These are phyloP conservation scores for Amphipoea oculea DNA, from an alignment of 2,888 invertebrate species.

Conservation along the genomic window DNA sequence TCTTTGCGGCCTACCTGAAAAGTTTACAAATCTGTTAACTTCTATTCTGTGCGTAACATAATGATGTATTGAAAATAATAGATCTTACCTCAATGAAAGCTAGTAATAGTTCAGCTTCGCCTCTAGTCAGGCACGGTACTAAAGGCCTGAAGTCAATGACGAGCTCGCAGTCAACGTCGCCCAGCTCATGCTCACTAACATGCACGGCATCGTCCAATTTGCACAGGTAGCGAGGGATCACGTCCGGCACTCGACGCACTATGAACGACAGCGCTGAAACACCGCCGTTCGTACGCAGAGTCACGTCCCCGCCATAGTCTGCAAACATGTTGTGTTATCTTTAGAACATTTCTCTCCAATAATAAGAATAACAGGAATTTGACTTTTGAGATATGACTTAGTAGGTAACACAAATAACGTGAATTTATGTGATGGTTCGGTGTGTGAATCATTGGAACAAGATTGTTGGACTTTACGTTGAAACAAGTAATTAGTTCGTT, in stretches of 20 bases:
- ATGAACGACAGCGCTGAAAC: slow-evolving; percentile 95
- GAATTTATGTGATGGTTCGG: slow-evolving; percentile 37
- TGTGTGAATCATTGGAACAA: slow-evolving; percentile 48
- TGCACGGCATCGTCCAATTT: slow-evolving; percentile 94
- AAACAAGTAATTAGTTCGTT: slow-evolving; percentile 44
- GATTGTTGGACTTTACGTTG: slow-evolving; percentile 29
- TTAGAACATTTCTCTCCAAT: slow-evolving; percentile 24
- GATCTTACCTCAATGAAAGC: slow-evolving; percentile 92
- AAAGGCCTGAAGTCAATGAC: slow-evolving; percentile 91
- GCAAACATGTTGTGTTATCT: slow-evolving; percentile 55
- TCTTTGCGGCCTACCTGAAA: slow-evolving; percentile 93
- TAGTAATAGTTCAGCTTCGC: slow-evolving; percentile 93
- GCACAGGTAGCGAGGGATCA: slow-evolving; percentile 92
- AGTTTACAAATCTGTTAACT: neutral
- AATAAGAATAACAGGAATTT: slow-evolving; percentile 27
- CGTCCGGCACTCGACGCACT: slow-evolving; percentile 95
- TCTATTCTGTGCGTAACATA: neutral
- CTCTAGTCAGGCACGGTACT: slow-evolving; percentile 91
- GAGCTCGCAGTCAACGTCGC: slow-evolving; percentile 96
- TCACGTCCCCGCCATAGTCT: slow-evolving; percentile 95
- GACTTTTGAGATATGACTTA: slow-evolving; percentile 41
- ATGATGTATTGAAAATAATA: neutral
- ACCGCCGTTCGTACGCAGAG: slow-evolving; percentile 95
- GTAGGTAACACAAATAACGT: slow-evolving; percentile 35
- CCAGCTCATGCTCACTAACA: slow-evolving; percentile 95